Evolutionary conservation across 2,113 vertebrate genomes (phyloP), one percentile per base, ranked within the genome.

Genomic region (Heteronetta atricapilla): DNA sequence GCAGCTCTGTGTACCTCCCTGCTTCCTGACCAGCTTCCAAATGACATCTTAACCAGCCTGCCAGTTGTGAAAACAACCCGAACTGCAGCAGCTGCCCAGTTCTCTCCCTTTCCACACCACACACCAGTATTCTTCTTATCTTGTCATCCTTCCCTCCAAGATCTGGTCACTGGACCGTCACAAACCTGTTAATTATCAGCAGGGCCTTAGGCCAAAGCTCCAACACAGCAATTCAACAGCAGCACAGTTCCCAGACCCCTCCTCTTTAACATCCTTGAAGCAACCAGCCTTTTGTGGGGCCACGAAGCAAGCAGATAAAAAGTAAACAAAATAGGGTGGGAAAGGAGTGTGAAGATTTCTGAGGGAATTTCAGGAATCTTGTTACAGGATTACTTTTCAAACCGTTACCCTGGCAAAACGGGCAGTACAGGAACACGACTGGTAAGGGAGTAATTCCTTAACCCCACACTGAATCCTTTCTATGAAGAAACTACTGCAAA

Each of bases 11-110:
- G 6, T 44, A 80, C 18, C 21, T 48, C 75, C 31, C 63, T 60
- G 56, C 63, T 44, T 69, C 52, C 19, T 31, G 28, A 11, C 52
- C 4, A 1, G 31, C 28, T 26, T 64, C 67, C 73, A 38, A 11
- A 8, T 8, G 11, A 10, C 36, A 46, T 21, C 42, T 7, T 15
- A 40, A 11, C 12, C 25, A 69, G 55, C 13, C 77, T 11, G 31
- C 46, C 0, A 1, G 8, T 21, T 36, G 50, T 4, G 14, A 48
- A 22, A 69, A 31, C 0, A 8, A 8, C 58, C 40, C 14, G 23
- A 26, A 44, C 7, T 59, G 48, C 53, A 44, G 28, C 76, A 13
- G 36, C 5, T 3, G 23, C 31, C 58, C 62, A 1, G 2, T 52
- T 14, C 22, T 48, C 22, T 64, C 29, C 78, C 28, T 19, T 34